phyloP scores from a whole-genome alignment of 2,888 invertebrate species.

The Campoplex nolae region DNA sequence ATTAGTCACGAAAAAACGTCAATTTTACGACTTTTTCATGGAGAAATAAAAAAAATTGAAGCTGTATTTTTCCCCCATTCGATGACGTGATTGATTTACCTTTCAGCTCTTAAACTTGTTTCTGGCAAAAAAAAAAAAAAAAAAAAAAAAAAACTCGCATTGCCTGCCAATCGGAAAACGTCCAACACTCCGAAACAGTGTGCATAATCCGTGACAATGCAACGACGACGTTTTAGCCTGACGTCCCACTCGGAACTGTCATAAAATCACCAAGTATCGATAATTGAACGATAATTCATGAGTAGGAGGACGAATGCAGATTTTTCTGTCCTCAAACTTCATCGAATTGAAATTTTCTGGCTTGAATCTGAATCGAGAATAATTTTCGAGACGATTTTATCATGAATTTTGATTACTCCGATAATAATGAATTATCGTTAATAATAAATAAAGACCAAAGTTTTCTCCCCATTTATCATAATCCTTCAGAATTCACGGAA shows the following conservation, averaged over 20 bases:
- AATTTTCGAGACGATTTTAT: background rate
- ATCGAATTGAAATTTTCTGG: background rate
- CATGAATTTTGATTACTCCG: background rate
- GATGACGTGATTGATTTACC: background rate
- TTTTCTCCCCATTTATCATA: background rate
- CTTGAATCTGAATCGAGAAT: background rate
- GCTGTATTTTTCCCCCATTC: background rate
- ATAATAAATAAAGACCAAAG: background rate
- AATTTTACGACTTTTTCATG: background rate
- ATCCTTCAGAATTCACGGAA: background rate
- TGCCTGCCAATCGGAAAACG: background rate
- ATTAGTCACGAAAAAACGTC: no score
- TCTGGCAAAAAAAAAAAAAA: constrained; percentile 3
- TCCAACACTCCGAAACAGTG: background rate
- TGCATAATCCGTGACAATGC: background rate
- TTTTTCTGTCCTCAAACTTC: background rate
- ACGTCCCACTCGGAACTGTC: background rate
- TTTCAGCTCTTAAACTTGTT: background rate
- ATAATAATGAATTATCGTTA: background rate
- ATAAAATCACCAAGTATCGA: constrained; percentile 37
- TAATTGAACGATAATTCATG: constrained; percentile 63
- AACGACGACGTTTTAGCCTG: background rate
- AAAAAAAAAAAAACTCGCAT: background rate
- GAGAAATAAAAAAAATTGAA: background rate
- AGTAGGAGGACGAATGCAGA: background rate